Evolutionary conservation across 2,113 vertebrate genomes (phyloP).

Genomic region (Gorsachius goisagi): DNA sequence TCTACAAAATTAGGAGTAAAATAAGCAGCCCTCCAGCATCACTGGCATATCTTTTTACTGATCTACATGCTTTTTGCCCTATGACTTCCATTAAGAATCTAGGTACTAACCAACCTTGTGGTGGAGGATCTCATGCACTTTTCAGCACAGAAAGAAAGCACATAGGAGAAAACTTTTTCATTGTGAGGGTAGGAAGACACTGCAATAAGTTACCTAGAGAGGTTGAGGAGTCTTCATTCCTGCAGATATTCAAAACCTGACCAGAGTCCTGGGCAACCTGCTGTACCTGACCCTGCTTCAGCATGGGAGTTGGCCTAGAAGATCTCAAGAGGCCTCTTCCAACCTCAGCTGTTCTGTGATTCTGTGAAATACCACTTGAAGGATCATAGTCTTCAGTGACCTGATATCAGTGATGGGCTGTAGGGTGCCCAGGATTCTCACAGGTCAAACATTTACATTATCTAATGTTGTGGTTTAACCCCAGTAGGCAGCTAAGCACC

Average conservation of each 20-base stretch:
- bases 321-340: neutral
- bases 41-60: neutral
- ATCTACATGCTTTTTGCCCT: neutral
- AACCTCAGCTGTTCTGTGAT: neutral
- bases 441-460: neutral
- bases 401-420: neutral
- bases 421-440: neutral
- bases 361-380: neutral
- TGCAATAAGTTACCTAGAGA: neutral
- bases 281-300: neutral
- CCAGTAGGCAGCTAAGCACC: neutral
- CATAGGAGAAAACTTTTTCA: neutral
- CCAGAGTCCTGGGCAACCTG: neutral
- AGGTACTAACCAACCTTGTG: neutral
- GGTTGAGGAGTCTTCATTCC: neutral
- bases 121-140: neutral
- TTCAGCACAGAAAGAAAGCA: neutral
- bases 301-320: neutral
- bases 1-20: neutral
- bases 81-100: neutral
- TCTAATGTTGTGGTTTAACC: neutral
- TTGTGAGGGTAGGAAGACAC: neutral
- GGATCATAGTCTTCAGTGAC: neutral
- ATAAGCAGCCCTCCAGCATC: neutral
- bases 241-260: neutral